Evolutionary conservation across 2,888 invertebrate species (phyloP).

Genomic region (Villa cingulata): DNA sequence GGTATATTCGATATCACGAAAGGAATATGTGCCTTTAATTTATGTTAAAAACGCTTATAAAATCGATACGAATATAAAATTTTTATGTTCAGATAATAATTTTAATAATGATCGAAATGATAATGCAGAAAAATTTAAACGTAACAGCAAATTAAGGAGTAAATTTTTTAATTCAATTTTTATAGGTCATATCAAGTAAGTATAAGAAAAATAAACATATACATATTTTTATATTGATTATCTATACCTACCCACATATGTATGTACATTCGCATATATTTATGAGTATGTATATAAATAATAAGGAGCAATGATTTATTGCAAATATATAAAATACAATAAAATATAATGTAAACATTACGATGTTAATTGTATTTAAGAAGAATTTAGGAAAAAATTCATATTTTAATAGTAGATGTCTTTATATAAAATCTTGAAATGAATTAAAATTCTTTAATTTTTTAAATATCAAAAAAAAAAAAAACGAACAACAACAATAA

Average conservation of each 20-base stretch:
- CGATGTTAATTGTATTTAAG: too few species aligned
- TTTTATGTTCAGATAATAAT: conserved; percentile 25
- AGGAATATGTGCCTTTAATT: conserved; percentile 40
- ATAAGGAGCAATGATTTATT: too few species aligned
- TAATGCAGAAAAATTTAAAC: neutral
- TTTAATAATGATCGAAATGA: conserved; percentile 20
- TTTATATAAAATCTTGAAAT: too few species aligned
- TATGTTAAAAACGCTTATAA: conserved; percentile 53
- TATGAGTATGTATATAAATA: too few species aligned
- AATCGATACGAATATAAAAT: conserved; percentile 39
- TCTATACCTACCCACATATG: neutral
- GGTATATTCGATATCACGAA: conserved; percentile 27
- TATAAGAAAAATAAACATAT: neutral
- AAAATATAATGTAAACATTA: too few species aligned
- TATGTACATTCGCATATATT: too few species aligned
- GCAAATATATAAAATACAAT: too few species aligned
- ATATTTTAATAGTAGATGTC: too few species aligned
- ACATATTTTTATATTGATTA: neutral
- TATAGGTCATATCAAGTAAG: conserved; percentile 39
- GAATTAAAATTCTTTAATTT: too few species aligned
- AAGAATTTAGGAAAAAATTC: too few species aligned
- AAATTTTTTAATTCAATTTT: conserved; percentile 44
- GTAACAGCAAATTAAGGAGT: conserved; percentile 29
- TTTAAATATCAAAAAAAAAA: too few species aligned
- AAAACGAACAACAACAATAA: too few species aligned